These are phyloP conservation scores for Pseudocheirus occidentalis DNA, from an alignment of 2,797 vertebrate species.

Conservation along the genomic window DNA sequence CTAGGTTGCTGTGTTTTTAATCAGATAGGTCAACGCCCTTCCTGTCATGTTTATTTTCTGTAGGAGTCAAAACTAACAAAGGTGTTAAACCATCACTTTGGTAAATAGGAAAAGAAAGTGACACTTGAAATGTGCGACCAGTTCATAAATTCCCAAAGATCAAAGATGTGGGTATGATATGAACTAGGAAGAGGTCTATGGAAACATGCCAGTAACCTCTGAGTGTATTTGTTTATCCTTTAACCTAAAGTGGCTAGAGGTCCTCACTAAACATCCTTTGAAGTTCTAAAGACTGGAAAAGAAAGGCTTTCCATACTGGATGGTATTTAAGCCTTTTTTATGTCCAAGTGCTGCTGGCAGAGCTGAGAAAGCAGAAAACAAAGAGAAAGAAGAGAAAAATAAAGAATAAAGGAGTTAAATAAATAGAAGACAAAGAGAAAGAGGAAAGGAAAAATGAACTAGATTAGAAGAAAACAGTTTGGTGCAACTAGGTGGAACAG, in stretches of 20 bases:
- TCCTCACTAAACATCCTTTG: slow-evolving; percentile 38
- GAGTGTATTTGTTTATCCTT: slow-evolving; percentile 33
- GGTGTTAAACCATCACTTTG: slow-evolving; percentile 55
- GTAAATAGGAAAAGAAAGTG: slow-evolving; percentile 49
- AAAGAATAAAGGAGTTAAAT: neutral
- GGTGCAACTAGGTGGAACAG: neutral
- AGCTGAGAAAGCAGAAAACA: neutral
- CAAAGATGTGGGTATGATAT: slow-evolving; percentile 41
- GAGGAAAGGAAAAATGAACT: slow-evolving; percentile 19
- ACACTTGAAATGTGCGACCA: slow-evolving; percentile 40
- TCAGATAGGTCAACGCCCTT: slow-evolving; percentile 53
- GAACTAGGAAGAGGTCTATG: neutral
- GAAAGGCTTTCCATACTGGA: neutral
- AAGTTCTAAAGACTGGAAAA: slow-evolving; percentile 9
- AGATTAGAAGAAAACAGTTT: neutral
- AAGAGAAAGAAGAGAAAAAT: neutral
- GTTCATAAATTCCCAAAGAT: slow-evolving; percentile 33
- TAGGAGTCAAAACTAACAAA: slow-evolving; percentile 56
- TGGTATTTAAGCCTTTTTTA: slow-evolving; percentile 36
- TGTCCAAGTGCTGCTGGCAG: neutral
- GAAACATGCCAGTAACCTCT: slow-evolving; percentile 52
- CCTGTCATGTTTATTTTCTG: slow-evolving; percentile 49
- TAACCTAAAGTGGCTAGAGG: neutral
- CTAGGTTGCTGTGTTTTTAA: slow-evolving; percentile 67
- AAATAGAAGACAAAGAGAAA: slow-evolving; percentile 5